Evolutionary conservation across 2,113 vertebrate species (phyloP).

Genomic region (Sialia sialis): DNA sequence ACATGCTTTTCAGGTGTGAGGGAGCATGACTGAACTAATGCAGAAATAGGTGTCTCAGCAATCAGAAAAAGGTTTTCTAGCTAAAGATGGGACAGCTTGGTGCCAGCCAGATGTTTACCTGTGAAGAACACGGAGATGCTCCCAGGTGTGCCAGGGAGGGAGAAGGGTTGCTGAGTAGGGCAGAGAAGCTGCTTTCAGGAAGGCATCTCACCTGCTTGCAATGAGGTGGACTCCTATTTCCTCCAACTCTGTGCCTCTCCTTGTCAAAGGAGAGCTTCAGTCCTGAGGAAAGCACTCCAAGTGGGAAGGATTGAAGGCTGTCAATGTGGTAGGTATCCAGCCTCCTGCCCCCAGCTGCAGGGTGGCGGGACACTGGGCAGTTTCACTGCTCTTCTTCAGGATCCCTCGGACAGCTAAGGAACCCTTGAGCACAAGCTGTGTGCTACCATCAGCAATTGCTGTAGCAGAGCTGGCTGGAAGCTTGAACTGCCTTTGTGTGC

Average conservation of each 20-base stretch:
- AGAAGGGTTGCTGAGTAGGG: not conserved
- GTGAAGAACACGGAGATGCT: not conserved
- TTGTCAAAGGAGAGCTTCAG: not conserved
- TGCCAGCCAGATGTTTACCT: not conserved
- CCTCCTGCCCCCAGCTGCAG: not conserved
- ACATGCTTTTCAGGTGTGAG: constrained; percentile 11
- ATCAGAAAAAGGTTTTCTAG: not conserved
- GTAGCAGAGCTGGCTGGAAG: not conserved
- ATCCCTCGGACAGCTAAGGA: not conserved
- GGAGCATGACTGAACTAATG: not conserved
- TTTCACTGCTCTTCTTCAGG: not conserved
- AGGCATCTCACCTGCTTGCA: not conserved
- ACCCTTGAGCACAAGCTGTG: accelerated
- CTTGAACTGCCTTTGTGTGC: accelerated
- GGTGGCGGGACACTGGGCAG: not conserved
- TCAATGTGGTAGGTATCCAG: not conserved
- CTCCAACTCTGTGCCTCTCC: not conserved
- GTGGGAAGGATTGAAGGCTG: not conserved
- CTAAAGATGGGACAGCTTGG: not conserved
- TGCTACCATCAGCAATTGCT: not conserved
- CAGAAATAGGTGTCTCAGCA: not conserved
- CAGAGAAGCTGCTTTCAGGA: not conserved
- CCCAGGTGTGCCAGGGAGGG: accelerated
- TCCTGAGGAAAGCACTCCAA: not conserved
- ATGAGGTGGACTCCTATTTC: not conserved